These are phyloP conservation scores for Proctacanthus coquilletti DNA, from an alignment of 1,140 invertebrate species.

Conservation along the genomic window DNA sequence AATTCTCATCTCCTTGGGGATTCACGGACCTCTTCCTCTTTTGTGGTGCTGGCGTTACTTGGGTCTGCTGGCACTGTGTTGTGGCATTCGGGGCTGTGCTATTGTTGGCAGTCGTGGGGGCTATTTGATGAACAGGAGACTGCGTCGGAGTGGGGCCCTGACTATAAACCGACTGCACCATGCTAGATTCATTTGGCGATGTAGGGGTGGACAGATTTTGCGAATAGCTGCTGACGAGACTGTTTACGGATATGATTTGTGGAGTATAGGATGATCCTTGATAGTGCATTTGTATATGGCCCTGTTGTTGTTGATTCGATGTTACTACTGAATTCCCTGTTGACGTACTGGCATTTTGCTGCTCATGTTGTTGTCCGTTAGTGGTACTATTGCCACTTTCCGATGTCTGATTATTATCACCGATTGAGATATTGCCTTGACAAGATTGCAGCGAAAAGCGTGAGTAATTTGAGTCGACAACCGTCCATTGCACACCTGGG, in stretches of 20 bases:
- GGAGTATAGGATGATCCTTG: slow-evolving; percentile 22
- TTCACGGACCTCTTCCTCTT: slow-evolving; percentile 47
- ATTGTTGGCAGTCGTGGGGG: not conserved
- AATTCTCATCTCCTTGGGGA: slow-evolving; percentile 62
- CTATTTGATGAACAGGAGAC: slow-evolving; percentile 15
- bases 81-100: slow-evolving; percentile 30
- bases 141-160: slow-evolving; percentile 28
- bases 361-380: slow-evolving; percentile 15
- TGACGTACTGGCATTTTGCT: slow-evolving; percentile 7
- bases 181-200: slow-evolving; percentile 27
- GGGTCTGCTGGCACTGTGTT: slow-evolving; percentile 14
- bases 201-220: slow-evolving; percentile 26
- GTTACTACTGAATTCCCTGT: slow-evolving; percentile 5
- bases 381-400: slow-evolving; percentile 31
- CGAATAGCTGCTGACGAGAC: slow-evolving; percentile 26
- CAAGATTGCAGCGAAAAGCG: slow-evolving; percentile 42
- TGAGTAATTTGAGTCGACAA: slow-evolving; percentile 49
- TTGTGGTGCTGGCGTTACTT: slow-evolving; percentile 7
- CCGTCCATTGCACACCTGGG: slow-evolving; percentile 53
- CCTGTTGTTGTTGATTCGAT: slow-evolving; percentile 9
- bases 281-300: slow-evolving; percentile 8
- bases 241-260: slow-evolving; percentile 29
- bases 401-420: slow-evolving; percentile 33
- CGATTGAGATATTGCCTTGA: slow-evolving; percentile 35
- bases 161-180: slow-evolving; percentile 30